Evolutionary conservation across 2,888 invertebrate species (phyloP), one percentile per base, ranked within the genome.

Genomic region (Drosophila paranaensis): DNA sequence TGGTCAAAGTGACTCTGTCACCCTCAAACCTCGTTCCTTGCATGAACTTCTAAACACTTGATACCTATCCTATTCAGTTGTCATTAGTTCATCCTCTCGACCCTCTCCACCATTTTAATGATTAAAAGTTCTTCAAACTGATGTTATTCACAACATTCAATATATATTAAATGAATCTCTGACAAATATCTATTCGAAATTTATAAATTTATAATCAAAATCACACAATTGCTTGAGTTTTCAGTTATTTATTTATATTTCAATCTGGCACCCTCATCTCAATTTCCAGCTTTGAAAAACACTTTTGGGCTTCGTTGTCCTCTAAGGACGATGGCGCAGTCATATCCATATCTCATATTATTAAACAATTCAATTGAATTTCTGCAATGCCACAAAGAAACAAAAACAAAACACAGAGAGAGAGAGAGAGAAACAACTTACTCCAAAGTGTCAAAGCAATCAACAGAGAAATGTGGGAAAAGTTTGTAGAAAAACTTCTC

Each of bases 371-470:
- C 79, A 87, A 87, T 90, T 90, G 71, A 75, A 75, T 68, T 79
- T 60, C 35, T 14, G 43, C 60, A 50, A 51, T 65, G n/a, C 42
- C 51, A 35, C 20, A 66, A 60, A 62, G 25, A 46, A 62, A 64
- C 33, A 40, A 35, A 65, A 68, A 42, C 27, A 53, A 63, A 76
- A 56, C 51, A 53, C 1, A 40, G 33, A 40, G 56, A 50, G 55
- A 60, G 53, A 62, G 2, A 20, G 20, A 20, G 2, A 20, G 20
- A 45, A 57, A 54, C 25, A 69, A 70, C 71, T 79, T 72, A 64
- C 69, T 78, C 66, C 68, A 88, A 87, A 87, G 89, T 90, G 86
- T 87, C 86, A 87, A 88, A 88, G 86, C 89, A 87, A 87, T 87
- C 84, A 85, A 74, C 71, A 60, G 63, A 63, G 66, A 69, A 71